Evolutionary conservation across 1,140 invertebrate species (phyloP), one percentile per base, ranked within the genome.

Genomic region (Lycorma delicatula): DNA sequence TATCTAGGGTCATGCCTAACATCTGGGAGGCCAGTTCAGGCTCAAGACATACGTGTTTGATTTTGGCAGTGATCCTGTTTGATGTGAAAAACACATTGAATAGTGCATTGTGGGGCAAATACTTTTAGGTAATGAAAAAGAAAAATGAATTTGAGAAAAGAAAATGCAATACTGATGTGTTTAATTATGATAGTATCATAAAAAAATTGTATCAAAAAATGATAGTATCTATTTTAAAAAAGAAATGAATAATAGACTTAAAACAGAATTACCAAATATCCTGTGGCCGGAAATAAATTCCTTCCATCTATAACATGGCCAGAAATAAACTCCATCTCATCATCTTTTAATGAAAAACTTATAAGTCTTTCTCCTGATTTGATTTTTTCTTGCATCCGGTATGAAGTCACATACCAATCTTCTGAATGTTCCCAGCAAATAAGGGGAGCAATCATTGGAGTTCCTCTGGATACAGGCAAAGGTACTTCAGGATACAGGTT

Each of bases 381-480:
- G 58, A 81, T 77, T 66, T 80, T 83, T 56, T 80, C 77, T 67
- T 80, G 79, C 36, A 76, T 73, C 22, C 73, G 74, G 60, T 79
- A 83, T 3, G 76, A 74, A 2, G 79, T 81, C 1, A 83, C 81
- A 56, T 77, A 83, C 81, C 81, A 64, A 61, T 84, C 80, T 61
- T 90, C 84, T 7, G 81, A 81, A 70, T 98, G 95, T 68, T 97
- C 91, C 95, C 95, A 98, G 60, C 83, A 81, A 1, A 92, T 78
- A 0, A 93, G 67, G 9, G 89, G 81, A 3, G 82, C 79, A 25
- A 93, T 75, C 77, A 85, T 85, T 0, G 85, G 82, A 0, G 90
- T 93, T 18, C 84, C 83, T 22, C 81, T 71, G 1, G 87, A 81
- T 1, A 93, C 91, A 0, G 91, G 91, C 70, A 81, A 90, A n/a